Evolutionary conservation across 1,140 invertebrate species (phyloP).

Genomic region (Philotrypesis tridentata): DNA sequence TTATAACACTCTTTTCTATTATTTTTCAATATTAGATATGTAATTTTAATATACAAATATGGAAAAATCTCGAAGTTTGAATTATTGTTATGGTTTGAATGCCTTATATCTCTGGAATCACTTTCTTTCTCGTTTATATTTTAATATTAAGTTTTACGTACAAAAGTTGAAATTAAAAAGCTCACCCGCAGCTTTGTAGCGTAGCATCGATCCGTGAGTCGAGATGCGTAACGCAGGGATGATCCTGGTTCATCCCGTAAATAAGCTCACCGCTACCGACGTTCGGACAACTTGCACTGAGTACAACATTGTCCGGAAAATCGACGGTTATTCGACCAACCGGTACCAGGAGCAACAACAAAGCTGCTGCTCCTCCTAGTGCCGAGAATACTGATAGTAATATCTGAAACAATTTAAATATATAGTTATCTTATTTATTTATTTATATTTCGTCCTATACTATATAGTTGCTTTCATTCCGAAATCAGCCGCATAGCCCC

Average conservation of each 20-base stretch:
- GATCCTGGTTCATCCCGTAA: constrained; percentile 73
- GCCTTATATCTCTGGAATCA: no score
- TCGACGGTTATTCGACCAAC: constrained; percentile 80
- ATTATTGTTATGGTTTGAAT: no score
- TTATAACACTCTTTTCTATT: no score
- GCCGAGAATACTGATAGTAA: constrained; percentile 81
- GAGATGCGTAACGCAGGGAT: constrained; percentile 72
- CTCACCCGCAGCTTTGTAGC: constrained; percentile 68
- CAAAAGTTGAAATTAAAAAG: background rate
- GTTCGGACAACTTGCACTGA: constrained; percentile 73
- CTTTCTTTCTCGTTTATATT: no score
- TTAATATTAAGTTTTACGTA: no score
- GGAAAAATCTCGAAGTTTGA: no score
- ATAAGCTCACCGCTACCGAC: constrained; percentile 61
- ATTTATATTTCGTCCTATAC: no score
- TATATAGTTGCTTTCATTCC: no score
- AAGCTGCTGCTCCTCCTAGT: constrained; percentile 79
- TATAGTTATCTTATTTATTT: background rate
- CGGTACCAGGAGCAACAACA: constrained; percentile 81
- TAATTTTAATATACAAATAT: no score
- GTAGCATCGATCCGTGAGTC: constrained; percentile 56
- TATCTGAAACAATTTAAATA: constrained; percentile 70
- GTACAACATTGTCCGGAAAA: constrained; percentile 77
- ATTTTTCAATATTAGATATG: no score
- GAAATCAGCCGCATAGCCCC: no score